These are phyloP conservation scores for Psephotus haematonotus DNA, from an alignment of 2,113 vertebrate species.

Conservation along the genomic window DNA sequence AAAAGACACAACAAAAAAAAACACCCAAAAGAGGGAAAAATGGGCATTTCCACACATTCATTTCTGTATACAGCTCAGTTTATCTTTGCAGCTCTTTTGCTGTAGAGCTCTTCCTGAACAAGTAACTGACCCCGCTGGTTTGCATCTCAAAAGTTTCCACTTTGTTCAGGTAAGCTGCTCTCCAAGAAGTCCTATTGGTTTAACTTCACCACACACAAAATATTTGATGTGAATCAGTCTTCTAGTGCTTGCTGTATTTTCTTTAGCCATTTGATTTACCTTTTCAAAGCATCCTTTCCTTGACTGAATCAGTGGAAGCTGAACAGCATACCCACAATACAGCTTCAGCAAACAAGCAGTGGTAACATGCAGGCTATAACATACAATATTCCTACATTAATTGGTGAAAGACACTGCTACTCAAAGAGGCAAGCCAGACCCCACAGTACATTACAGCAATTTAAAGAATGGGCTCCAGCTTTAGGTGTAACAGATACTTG, in stretches of 20 bases:
- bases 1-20: not conserved
- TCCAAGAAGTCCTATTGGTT: not conserved
- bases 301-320: not conserved
- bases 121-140: not conserved
- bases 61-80: not conserved
- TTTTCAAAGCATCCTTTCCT: not conserved
- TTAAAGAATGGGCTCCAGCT: not conserved
- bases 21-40: not conserved
- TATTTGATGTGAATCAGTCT: not conserved
- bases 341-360: not conserved
- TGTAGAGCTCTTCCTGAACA: not conserved
- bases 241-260: not conserved
- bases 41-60: not conserved
- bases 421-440: not conserved
- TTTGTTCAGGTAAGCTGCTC: not conserved
- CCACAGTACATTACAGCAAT: accelerated
- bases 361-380: not conserved
- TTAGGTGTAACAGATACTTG: not conserved
- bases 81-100: not conserved
- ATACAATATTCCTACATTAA: not conserved
- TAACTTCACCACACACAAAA: not conserved
- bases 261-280: not conserved
- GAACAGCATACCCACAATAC: not conserved
- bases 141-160: not conserved
- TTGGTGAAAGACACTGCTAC: not conserved